Evolutionary conservation across 1,140 invertebrate species (phyloP), one percentile per base, ranked within the genome.

Genomic region (Leptonema lineaticorne): DNA sequence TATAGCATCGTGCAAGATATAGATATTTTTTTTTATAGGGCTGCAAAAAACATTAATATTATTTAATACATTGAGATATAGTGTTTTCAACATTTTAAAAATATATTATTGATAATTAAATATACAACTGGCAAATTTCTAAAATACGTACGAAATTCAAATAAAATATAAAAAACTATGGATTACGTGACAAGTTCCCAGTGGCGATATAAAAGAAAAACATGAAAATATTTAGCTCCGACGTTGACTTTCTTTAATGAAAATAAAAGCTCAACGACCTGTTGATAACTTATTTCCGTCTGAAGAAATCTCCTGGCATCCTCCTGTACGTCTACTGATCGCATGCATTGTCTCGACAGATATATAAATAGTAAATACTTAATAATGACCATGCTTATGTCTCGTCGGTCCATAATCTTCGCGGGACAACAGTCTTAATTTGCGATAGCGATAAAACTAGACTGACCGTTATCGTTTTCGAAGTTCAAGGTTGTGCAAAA

Each of bases 261-360:
- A 53, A 53, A 53, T 24, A 14, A 53, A 53, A 53, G 50, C 50
- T 5, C 50, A 53, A 53, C 50, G 50, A 53, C 50, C 50, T 22
- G 20, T 53, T 22, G 50, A 14, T 22, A 24, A 26, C 50, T 53
- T 53, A 53, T 53, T 53, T 26, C 50, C 50, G 50, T 53, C 50
- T 18, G 27, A 53, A 53, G 50, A 8, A 24, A 53, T 11, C 20
- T 53, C 27, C 50, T 53, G 50, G 50, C 50, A 53, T 53, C 22
- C 9, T 14, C 27, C 50, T 9, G 27, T 53, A 24, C 50, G 20
- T 26, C 50, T 22, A 22, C 50, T 20, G 27, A 48, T 48, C 46
- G 46, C 50, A 26, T 22, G 37, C 37, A 41, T 14, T 16, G 37
- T 41, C 37, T 41, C 9, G 16, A 41, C 37, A 41, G 37, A 16